Conservation (phyloP, 2,113 vertebrate species). For the Aegithalos caudatus region DNA sequence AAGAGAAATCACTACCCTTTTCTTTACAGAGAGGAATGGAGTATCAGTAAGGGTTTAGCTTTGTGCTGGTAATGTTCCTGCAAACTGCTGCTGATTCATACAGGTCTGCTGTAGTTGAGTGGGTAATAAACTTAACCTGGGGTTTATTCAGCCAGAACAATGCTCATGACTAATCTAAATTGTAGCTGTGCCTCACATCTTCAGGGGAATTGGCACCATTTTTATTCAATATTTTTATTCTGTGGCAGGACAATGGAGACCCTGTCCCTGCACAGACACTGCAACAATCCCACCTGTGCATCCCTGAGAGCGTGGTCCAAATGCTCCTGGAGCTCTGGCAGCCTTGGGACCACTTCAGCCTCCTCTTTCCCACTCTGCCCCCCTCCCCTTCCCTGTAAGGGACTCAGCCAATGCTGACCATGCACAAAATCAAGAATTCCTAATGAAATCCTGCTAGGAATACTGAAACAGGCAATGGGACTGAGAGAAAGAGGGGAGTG, state of each 20-base stretch:
- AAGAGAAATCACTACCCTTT: not conserved
- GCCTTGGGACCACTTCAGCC: not conserved
- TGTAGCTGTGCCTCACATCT: not conserved
- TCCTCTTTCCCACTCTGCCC: not conserved
- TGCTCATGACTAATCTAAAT: not conserved
- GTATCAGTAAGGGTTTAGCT: not conserved
- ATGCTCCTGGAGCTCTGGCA: not conserved
- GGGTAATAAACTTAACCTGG: not conserved
- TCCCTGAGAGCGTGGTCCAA: not conserved
- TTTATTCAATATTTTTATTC: not conserved
- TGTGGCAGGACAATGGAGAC: not conserved
- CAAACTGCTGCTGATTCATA: not conserved
- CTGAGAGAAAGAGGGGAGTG: not conserved
- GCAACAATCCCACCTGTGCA: not conserved
- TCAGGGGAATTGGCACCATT: not conserved
- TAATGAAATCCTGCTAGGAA: not conserved
- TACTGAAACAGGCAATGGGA: not conserved
- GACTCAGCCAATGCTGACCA: not conserved
- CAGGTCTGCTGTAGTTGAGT: not conserved
- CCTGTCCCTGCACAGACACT: not conserved
- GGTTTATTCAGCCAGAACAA: not conserved
- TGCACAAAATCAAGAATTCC: not conserved
- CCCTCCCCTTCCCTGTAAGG: accelerated
- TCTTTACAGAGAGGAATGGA: not conserved
- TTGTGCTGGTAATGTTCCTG: not conserved